A percentile compares a stretch with the other conserved stretches of the same genome.
These are phyloP conservation scores for Tor tambroides DNA, from an alignment of 2,113 vertebrate species.

Conservation along the genomic window DNA sequence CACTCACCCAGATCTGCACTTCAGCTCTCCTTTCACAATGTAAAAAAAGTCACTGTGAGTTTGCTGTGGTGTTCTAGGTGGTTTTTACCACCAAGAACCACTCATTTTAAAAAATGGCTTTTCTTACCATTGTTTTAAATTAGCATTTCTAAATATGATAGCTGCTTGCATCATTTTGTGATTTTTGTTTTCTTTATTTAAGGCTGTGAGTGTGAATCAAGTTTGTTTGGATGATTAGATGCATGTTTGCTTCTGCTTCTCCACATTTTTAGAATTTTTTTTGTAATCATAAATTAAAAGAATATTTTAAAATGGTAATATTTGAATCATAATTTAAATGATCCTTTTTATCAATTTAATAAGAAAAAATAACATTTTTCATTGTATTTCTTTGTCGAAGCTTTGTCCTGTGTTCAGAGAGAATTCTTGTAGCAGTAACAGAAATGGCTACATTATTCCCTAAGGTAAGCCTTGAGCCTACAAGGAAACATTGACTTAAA, in stretches of 20 bases:
- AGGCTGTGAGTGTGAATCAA: not conserved
- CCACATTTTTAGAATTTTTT: not conserved
- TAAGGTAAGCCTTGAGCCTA: slow-evolving; percentile 78
- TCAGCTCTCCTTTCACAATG: not conserved
- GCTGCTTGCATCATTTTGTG: not conserved
- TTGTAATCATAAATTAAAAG: not conserved
- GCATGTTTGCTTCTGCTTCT: not conserved
- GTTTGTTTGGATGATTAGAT: not conserved
- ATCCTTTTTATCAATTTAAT: not conserved
- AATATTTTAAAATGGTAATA: not conserved
- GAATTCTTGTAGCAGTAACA: slow-evolving; percentile 92
- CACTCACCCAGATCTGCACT: not conserved
- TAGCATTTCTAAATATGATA: not conserved
- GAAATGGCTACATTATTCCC: slow-evolving; percentile 98
- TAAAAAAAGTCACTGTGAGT: not conserved
- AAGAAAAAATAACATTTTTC: not conserved
- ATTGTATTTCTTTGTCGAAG: slow-evolving; percentile 68
- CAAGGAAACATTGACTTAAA: not conserved
- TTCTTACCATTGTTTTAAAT: not conserved
- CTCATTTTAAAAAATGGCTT: not conserved
- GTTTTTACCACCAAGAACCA: not conserved
- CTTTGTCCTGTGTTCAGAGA: slow-evolving; percentile 95
- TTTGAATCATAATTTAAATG: not conserved
- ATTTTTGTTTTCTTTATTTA: not conserved
- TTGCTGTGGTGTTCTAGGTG: not conserved